Conservation (phyloP, 2,113 vertebrate genomes). For the Campylorhamphus procurvoides region DNA sequence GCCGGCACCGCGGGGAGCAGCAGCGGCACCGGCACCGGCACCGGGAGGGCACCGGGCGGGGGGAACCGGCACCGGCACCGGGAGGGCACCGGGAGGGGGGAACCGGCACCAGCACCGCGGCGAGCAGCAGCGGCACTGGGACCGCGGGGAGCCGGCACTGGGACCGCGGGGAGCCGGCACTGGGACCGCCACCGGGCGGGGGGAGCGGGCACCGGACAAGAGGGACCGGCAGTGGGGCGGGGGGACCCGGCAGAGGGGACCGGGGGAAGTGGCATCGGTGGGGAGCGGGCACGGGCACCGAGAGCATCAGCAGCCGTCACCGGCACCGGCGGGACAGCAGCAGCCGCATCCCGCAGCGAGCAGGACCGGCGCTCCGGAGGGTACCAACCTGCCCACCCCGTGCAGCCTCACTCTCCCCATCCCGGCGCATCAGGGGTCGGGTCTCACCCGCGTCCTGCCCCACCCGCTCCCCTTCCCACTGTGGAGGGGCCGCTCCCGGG, state of each 20-base stretch:
- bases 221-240: neutral
- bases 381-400: too few species aligned
- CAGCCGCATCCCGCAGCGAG: too few species aligned
- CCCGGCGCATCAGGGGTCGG: neutral
- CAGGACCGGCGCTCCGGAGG: neutral
- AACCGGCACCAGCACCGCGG: neutral
- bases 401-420: neutral
- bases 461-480: neutral
- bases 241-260: neutral
- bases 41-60: neutral
- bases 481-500: neutral
- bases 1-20: neutral
- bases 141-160: neutral
- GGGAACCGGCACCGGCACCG: neutral
- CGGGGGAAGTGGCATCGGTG: neutral
- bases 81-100: too few species aligned
- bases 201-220: neutral
- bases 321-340: neutral
- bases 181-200: neutral
- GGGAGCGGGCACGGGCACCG: neutral
- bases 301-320: neutral
- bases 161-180: neutral
- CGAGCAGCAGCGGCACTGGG: neutral
- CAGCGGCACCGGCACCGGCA: neutral
- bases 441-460: neutral